phyloP scores from a whole-genome alignment of 2,888 invertebrate species.

The Gymnocheta viridis region DNA sequence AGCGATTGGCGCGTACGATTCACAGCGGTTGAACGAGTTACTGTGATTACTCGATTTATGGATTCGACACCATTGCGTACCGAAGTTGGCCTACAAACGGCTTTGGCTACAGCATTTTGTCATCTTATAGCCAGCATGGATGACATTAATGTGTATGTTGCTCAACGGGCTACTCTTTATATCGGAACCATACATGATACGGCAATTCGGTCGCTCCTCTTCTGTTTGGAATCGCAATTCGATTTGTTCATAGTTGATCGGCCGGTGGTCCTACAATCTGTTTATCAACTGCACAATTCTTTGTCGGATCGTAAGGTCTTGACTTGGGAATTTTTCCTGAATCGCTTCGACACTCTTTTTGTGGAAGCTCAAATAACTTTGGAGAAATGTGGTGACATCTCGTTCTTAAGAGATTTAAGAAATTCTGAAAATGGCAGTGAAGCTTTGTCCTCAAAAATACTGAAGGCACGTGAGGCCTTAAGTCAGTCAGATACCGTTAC shows the following conservation, averaged over 20 bases:
- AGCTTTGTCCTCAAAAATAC: conserved; percentile 91
- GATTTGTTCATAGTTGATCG: conserved; percentile 98
- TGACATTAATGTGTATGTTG: conserved; percentile 96
- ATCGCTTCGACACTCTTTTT: conserved; percentile 96
- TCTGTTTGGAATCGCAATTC: conserved; percentile 98
- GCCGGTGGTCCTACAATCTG: conserved; percentile 96
- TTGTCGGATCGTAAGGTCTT: conserved; percentile 94
- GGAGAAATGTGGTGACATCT: conserved; percentile 92
- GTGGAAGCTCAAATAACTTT: conserved; percentile 97
- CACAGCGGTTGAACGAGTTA: conserved; percentile 97
- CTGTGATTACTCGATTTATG: conserved; percentile 95
- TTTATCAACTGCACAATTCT: conserved; percentile 96
- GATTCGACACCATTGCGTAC: conserved; percentile 93
- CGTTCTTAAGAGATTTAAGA: conserved; percentile 90
- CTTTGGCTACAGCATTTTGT: conserved; percentile 97
- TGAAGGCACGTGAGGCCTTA: conserved; percentile 93
- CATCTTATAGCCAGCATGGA: conserved; percentile 98
- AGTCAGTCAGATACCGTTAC: conserved; percentile 87
- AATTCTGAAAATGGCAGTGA: conserved; percentile 95
- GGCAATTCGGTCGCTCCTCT: conserved; percentile 92
- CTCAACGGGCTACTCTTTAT: conserved; percentile 95
- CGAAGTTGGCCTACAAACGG: conserved; percentile 93
- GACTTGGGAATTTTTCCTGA: conserved; percentile 98
- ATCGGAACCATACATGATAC: conserved; percentile 96
- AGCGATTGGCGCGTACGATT: conserved; percentile 94